Percentiles rank a stretch among this genome's conserved stretches.
Evolutionary conservation across 2,888 invertebrate species (phyloP).

Genomic region (Temnothorax rugatulus): DNA sequence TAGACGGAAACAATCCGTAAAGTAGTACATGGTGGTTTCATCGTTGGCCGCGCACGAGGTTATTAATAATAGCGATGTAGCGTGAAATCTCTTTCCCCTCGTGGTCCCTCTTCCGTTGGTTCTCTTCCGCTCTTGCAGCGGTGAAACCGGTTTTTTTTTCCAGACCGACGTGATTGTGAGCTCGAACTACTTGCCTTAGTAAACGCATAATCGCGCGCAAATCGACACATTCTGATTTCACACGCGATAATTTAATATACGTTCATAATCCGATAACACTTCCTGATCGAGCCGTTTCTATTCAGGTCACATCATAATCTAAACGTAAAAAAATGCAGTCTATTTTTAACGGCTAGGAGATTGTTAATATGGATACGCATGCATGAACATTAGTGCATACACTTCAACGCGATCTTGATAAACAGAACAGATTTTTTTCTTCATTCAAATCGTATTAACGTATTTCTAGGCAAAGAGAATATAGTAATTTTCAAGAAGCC

Average conservation of each 20-base stretch:
- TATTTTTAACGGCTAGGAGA: not conserved
- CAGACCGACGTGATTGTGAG: not conserved
- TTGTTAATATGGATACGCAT: not conserved
- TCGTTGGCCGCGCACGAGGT: constrained; percentile 4
- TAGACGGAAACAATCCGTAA: constrained; percentile 53
- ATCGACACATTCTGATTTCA: not conserved
- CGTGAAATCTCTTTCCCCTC: constrained; percentile 54
- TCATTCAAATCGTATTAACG: not conserved
- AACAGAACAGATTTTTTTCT: not conserved
- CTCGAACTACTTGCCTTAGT: constrained; percentile 56
- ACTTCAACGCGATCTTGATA: not conserved
- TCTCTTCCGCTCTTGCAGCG: constrained; percentile 44
- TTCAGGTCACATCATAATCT: constrained; percentile 8
- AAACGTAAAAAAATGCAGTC: not conserved
- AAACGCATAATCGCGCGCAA: constrained; percentile 49
- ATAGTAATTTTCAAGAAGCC: constrained; percentile 8
- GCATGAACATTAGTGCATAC: not conserved
- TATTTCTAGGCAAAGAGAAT: not conserved
- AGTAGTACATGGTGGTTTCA: constrained; percentile 32
- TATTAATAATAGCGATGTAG: constrained; percentile 59
- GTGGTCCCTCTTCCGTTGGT: constrained; percentile 41
- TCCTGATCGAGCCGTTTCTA: not conserved
- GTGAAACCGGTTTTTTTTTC: not conserved
- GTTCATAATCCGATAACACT: not conserved
- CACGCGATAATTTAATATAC: not conserved